Percentiles rank a stretch among this genome's conserved stretches.
phyloP scores from a whole-genome alignment of 2,797 vertebrate species.

The Pseudochromis fuscus region DNA sequence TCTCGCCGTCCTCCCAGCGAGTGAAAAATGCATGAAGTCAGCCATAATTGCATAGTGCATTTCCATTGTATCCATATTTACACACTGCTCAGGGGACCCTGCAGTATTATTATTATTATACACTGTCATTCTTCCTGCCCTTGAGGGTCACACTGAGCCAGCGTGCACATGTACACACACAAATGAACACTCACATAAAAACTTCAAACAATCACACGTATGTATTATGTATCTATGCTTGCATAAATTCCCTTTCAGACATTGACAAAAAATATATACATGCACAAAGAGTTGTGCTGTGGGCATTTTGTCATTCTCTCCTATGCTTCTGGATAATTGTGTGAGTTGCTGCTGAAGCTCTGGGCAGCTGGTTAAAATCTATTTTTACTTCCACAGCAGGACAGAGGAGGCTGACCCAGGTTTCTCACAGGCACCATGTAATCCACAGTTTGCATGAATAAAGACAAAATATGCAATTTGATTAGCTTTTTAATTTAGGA shows the following conservation, averaged over 20 bases:
- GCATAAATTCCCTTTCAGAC: constrained; percentile 38
- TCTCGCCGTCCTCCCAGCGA: constrained; percentile 53
- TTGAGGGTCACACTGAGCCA: constrained; percentile 57
- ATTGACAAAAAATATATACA: constrained; percentile 44
- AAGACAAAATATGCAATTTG: neutral
- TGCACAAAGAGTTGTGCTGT: constrained; percentile 44
- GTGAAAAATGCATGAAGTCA: constrained; percentile 81
- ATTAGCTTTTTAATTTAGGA: constrained; percentile 17
- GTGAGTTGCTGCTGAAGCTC: constrained; percentile 36
- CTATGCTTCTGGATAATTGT: constrained; percentile 52
- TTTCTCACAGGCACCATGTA: neutral
- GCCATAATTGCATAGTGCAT: constrained; percentile 79
- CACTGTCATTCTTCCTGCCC: constrained; percentile 68
- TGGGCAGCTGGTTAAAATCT: constrained; percentile 14
- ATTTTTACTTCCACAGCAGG: constrained; percentile 22
- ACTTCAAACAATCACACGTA: constrained; percentile 17
- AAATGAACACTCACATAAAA: constrained; percentile 25
- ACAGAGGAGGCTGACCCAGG: constrained; percentile 6
- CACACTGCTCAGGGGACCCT: constrained; percentile 70
- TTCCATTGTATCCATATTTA: constrained; percentile 86
- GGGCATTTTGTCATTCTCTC: constrained; percentile 57
- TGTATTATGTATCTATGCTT: constrained; percentile 35
- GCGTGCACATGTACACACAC: constrained; percentile 43
- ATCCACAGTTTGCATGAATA: constrained; percentile 16
- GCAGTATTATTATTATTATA: constrained; percentile 72